Conservation (phyloP, 2,797 vertebrate genomes). For the Coluber constrictor region DNA sequence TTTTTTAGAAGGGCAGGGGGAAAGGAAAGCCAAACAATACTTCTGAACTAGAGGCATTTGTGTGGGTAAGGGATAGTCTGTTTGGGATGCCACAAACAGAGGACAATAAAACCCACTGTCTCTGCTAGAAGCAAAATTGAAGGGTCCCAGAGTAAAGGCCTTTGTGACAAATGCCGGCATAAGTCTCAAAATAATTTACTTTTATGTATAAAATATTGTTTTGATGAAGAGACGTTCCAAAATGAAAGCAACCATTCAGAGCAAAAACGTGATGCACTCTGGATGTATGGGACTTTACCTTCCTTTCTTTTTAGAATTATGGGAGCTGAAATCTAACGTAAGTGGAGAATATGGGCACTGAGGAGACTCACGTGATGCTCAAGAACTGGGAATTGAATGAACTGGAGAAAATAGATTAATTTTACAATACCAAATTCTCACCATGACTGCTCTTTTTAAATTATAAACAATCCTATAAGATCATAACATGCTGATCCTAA, state of each 20-base stretch:
- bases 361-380: not conserved
- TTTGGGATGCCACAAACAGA: slow-evolving; percentile 63
- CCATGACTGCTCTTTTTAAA: not conserved
- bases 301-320: not conserved
- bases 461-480: not conserved
- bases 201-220: slow-evolving; percentile 54
- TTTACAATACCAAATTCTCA: slow-evolving; percentile 5
- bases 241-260: slow-evolving; percentile 9
- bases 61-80: slow-evolving; percentile 59
- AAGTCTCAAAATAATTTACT: slow-evolving; percentile 63
- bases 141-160: slow-evolving; percentile 61
- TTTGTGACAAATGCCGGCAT: slow-evolving; percentile 45
- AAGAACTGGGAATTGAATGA: slow-evolving; percentile 29
- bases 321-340: not conserved
- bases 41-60: slow-evolving; percentile 57
- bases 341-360: not conserved
- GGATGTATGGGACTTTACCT: not conserved
- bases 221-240: slow-evolving; percentile 47
- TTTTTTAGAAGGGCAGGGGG: slow-evolving; percentile 62
- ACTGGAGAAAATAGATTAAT: slow-evolving; percentile 13
- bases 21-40: slow-evolving; percentile 49
- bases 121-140: slow-evolving; percentile 63
- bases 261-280: not conserved
- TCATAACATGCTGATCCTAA: slow-evolving; percentile 29
- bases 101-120: slow-evolving; percentile 71